Base-by-base conservation (phyloP, 1,140 invertebrate species). In the Drosophila repletoides region DNA sequence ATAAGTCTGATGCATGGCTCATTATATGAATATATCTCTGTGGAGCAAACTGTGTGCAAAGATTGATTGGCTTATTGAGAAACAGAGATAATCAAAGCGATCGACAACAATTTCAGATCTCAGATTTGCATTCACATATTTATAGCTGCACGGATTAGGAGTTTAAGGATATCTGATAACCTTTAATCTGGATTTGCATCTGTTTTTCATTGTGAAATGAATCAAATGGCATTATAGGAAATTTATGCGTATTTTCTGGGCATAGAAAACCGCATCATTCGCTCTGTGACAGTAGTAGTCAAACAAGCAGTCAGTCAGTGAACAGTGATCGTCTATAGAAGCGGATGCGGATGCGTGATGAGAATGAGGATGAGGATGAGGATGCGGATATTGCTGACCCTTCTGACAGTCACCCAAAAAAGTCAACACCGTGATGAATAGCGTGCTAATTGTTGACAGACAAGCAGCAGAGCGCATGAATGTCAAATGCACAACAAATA, bases 361-460 rank as follows among this genome's bases (percentile, higher is more conserved):
- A 14, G 24, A n/a, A 29, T 63, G 36, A 14, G 28, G 10, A 55
- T 66, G 28, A 19, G 51, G 5, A 36, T 51, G 14, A 26, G 53
- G 15, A n/a, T 71, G 52, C 14, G 55, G 14, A 53, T 55, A n/a
- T n/a, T n/a, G 10, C 3, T 48, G 48, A 75, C 59, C 73, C 66
- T 40, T 34, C 33, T 34, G 12, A 40, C 34, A 31, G 67, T 56
- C 45, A 46, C 15, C 19, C 38, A 46, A 63, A 59, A 34, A 56
- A 80, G 58, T 86, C 80, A 86, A 69, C 41, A 41, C 10, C 70
- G 64, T 89, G 87, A 89, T 89, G 87, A 89, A 89, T 89, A 88
- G 87, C 87, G 87, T 89, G 87, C 87, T 89, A 89, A 89, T 89
- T 89, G 87, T 75, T 89, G 87, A 87, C 87, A 89, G 87, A 76